Evolutionary conservation across 2,888 invertebrate genomes (phyloP), one percentile per base, ranked within the genome.

Genomic region (Eulithis testata): DNA sequence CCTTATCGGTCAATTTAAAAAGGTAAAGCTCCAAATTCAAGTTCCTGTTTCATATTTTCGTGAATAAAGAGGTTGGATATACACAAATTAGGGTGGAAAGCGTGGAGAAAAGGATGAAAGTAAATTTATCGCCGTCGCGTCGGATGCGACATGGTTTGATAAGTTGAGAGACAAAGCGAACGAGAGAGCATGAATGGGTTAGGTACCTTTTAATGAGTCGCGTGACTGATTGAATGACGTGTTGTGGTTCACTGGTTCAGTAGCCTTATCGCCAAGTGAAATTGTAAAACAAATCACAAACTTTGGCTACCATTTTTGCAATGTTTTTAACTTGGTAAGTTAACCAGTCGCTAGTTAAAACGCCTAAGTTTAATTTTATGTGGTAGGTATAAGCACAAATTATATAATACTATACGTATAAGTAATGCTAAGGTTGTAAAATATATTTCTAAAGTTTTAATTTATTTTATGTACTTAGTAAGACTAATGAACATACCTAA

Each of bases 121-220:
- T 87, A 92, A 92, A 92, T 92, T 90, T 90, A 90, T 91, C 92
- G 86, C 85, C 80, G 86, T 89, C 90, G 89, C 81, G 75, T 80
- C 81, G 84, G 85, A 85, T 82, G 81, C 77, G 83, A 76, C 79
- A 75, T 72, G 71, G 80, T 77, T 79, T 85, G 86, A 86, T 86
- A 87, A 86, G 84, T 85, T 79, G 77, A 82, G 82, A 86, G 87
- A 88, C 84, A 83, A 83, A 84, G 84, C 80, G 81, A 79, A 77
- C 73, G 75, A 79, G 83, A 87, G 84, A 83, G 85, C 85, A 88
- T 91, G 89, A 91, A 92, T 90, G 91, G 83, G 86, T 75, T 80
- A 70, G 81, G 84, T 84, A 81, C 76, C 81, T 79, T 83, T 85
- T 87, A 82, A 89, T 88, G 86, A 88, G 80, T 79, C 74, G 78